A percentile compares a stretch with the other conserved stretches of the same genome.
These are phyloP conservation scores for Kuschelorhynchus macadamiae DNA, from an alignment of 2,888 invertebrate species.

Conservation along the genomic window DNA sequence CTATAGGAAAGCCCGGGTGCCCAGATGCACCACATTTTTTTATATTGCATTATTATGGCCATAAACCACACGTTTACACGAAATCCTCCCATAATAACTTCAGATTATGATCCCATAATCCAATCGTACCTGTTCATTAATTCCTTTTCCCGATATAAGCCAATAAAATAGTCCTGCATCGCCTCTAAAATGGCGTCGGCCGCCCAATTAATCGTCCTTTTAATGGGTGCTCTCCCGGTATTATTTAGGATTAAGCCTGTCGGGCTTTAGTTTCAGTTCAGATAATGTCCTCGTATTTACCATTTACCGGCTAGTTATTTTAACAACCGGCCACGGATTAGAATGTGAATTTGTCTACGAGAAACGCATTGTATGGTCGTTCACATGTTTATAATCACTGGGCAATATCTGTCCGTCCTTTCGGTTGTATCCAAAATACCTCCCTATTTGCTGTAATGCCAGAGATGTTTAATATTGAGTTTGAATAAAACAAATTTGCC, in stretches of 20 bases:
- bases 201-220: conserved; percentile 15
- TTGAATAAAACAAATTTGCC: too few relatives aligned
- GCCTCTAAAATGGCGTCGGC: conserved; percentile 12
- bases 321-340: background rate
- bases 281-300: conserved; percentile 19
- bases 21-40: too few relatives aligned
- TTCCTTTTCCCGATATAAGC: conserved; percentile 15
- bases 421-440: too few relatives aligned
- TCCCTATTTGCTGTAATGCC: too few relatives aligned
- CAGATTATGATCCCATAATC: conserved; percentile 1
- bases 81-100: background rate
- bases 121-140: conserved; percentile 14
- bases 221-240: conserved; percentile 11
- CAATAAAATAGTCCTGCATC: conserved; percentile 5
- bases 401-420: too few relatives aligned
- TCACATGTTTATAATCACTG: too few relatives aligned
- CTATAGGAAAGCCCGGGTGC: too few relatives aligned
- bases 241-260: conserved; percentile 16
- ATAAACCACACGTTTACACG: too few relatives aligned
- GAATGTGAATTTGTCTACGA: conserved; percentile 14
- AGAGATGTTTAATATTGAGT: too few relatives aligned
- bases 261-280: conserved; percentile 15
- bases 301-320: conserved; percentile 16
- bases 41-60: too few relatives aligned
- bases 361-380: too few relatives aligned